Evolutionary conservation across 2,888 invertebrate genomes (phyloP), one percentile per base, ranked within the genome.

Genomic region (Xylota segnis): DNA sequence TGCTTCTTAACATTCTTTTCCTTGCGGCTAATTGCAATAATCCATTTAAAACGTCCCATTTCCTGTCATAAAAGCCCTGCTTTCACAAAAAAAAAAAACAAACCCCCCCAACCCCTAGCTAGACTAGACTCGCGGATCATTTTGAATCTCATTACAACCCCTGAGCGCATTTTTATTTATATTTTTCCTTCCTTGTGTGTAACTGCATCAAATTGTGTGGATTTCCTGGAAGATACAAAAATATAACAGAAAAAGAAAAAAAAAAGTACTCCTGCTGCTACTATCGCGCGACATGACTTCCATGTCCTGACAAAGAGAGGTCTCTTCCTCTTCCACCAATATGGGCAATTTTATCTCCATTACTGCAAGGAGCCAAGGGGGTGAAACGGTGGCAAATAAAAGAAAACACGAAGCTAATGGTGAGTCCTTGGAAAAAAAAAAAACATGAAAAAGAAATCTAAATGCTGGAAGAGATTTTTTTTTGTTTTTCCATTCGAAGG

Each of bases 11-110:
- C 82, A 72, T 86, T 86, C 66, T 81, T 86, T 86, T 82, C 82
- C 86, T 86, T 86, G 76, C 82, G 89, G 90, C 90, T 91, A 91
- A 91, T 91, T 91, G 91, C 90, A 90, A 90, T 91, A 91, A 91
- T 91, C 91, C 91, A 91, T 91, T 91, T 91, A 91, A 89, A 91
- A 89, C 89, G 88, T 89, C 89, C 88, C 89, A 89, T 89, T 90
- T 89, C 83, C 87, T 83, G 83, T 77, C 77, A 68, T 87, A 87
- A 87, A 87, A 87, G 83, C 77, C 76, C 61, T 45, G 86, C 77
- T 76, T 76, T 82, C 77, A 83, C 43, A 68, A 66, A 23, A 81
- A 75, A 66, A 59, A 45, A 68, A 29, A 66, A 50, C 40, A 29
- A 65, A 56, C 50, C 34, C 61, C 14, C 59, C 54, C 56, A 18